Conservation (phyloP, 2,888 invertebrate species). For the Plebejus argus region DNA sequence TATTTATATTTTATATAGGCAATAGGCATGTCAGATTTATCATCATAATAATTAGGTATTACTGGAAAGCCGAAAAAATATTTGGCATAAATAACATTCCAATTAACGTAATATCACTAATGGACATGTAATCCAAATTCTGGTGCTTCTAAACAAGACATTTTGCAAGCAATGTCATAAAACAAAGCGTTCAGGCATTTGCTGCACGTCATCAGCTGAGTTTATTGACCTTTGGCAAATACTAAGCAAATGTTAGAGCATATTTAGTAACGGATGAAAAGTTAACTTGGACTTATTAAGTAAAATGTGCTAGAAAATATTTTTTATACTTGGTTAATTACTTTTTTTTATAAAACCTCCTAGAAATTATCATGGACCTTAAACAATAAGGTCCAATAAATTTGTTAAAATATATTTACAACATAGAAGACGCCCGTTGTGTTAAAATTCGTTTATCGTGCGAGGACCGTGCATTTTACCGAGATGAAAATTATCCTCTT, state of each 20-base stretch:
- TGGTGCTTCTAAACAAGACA: not conserved
- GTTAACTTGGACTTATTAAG: not conserved
- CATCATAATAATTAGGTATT: not conserved
- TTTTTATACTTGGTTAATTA: no score
- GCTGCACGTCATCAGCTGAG: not conserved
- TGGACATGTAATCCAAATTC: constrained; percentile 1
- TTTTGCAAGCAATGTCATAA: not conserved
- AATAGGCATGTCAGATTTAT: not conserved
- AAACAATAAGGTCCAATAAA: no score
- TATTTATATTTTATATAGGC: no score
- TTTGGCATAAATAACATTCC: not conserved
- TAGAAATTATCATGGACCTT: no score
- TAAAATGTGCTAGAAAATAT: no score
- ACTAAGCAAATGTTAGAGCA: not conserved
- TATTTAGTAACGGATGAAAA: not conserved
- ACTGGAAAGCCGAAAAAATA: not conserved
- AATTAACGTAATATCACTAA: not conserved
- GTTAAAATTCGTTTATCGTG: no score
- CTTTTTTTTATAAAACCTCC: no score
- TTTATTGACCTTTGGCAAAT: not conserved
- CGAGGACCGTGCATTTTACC: no score
- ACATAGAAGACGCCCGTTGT: no score
- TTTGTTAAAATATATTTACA: no score
- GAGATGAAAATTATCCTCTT: no score
- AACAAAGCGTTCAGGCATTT: constrained; percentile 2